A percentile compares a stretch with the other conserved stretches of the same genome.
These are phyloP conservation scores for Myiothlypis coronata DNA, from an alignment of 2,797 vertebrate genomes.

Conservation along the genomic window DNA sequence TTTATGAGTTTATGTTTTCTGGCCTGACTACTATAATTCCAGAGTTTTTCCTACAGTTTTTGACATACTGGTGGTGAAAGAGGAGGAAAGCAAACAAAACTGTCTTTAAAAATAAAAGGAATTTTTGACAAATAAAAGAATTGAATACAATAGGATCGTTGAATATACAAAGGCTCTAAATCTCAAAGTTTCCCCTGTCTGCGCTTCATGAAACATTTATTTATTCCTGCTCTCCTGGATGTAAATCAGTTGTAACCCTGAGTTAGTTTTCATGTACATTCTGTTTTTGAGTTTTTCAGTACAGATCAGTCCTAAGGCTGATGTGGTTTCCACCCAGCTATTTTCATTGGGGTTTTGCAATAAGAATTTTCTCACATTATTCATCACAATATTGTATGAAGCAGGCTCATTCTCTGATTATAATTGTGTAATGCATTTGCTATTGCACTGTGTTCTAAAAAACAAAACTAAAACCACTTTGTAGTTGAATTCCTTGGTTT, in stretches of 20 bases:
- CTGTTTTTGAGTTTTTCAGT: not conserved
- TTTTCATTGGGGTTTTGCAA: not conserved
- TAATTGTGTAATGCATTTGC: not conserved
- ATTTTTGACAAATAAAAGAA: not conserved
- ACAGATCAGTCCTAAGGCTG: not conserved
- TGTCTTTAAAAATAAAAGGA: not conserved
- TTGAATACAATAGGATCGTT: not conserved
- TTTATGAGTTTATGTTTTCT: not conserved
- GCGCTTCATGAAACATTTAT: rapidly evolving
- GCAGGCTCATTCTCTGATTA: not conserved
- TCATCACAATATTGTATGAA: not conserved
- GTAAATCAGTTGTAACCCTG: not conserved
- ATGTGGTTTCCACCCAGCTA: not conserved
- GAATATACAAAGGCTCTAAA: not conserved
- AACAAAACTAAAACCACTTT: not conserved
- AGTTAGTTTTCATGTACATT: not conserved
- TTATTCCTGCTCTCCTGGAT: not conserved
- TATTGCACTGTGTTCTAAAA: not conserved
- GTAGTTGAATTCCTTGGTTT: not conserved
- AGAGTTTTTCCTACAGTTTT: not conserved
- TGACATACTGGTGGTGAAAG: not conserved
- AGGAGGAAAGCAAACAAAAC: not conserved
- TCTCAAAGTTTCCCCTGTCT: not conserved
- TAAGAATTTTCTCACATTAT: not conserved
- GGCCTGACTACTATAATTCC: not conserved